Percentiles rank a stretch among this genome's conserved stretches.
Conservation (phyloP, 2,113 vertebrate species). For the Tupaia tana region DNA sequence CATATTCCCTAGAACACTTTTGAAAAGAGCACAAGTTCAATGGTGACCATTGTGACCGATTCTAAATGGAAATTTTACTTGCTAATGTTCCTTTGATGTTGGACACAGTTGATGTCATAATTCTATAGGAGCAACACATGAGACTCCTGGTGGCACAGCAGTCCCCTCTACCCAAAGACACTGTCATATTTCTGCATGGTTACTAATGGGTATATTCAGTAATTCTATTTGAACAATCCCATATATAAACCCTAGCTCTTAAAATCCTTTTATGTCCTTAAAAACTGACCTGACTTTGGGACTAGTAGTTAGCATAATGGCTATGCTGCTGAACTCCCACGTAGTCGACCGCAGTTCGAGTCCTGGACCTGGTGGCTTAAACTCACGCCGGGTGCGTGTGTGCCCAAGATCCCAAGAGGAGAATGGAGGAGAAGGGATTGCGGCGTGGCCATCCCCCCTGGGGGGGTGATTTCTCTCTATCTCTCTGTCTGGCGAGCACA, state of each 20-base stretch:
- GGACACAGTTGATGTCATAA: conserved; percentile 81
- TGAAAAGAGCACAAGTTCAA: conserved; percentile 86
- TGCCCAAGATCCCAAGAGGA: no score
- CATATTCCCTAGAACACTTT: conserved; percentile 81
- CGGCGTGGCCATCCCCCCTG: no score
- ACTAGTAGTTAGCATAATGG: no score
- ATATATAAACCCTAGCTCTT: neutral
- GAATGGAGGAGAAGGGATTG: no score
- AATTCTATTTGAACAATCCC: neutral
- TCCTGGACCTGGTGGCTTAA: no score
- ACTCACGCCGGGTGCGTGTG: no score
- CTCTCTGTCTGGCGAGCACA: no score
- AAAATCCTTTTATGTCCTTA: no score
- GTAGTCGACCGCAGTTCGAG: no score
- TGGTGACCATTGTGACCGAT: conserved; percentile 80
- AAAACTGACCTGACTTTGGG: neutral
- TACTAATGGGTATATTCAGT: conserved; percentile 14
- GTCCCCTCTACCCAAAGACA: neutral
- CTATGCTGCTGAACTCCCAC: no score
- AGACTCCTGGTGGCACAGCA: conserved; percentile 36
- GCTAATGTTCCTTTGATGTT: conserved; percentile 82
- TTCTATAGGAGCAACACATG: conserved; percentile 69
- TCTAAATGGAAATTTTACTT: conserved; percentile 92
- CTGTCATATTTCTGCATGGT: neutral
- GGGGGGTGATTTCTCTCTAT: no score